A percentile compares a stretch with the other conserved stretches of the same genome.
Conservation (phyloP, 2,797 vertebrate genomes). For the Cyprinodon diabolis region DNA sequence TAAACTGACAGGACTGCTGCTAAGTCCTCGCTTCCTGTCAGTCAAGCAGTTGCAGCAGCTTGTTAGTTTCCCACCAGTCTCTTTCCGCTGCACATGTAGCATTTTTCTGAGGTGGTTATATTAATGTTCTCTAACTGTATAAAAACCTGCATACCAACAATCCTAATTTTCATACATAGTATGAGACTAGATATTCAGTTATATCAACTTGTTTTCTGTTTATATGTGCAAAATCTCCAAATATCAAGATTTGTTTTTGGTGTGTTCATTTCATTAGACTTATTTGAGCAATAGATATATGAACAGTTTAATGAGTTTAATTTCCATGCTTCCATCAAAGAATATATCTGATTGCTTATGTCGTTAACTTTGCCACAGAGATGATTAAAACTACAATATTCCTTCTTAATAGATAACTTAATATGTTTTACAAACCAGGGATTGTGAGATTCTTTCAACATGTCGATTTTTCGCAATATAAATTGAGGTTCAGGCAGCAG, state of each 20-base stretch:
- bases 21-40: background rate
- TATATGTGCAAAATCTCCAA: background rate
- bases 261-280: background rate
- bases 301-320: background rate
- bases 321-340: background rate
- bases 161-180: too few species aligned
- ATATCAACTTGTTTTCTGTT: background rate
- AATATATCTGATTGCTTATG: background rate
- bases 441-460: background rate
- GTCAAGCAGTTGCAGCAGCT: conserved; percentile 2
- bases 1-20: conserved; percentile 1
- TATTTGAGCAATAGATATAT: background rate
- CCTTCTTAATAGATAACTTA: background rate
- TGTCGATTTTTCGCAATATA: background rate
- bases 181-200: too few species aligned
- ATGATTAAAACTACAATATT: background rate
- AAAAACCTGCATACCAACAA: too few species aligned
- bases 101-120: too few species aligned
- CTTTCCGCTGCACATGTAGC: background rate
- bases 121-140: too few species aligned
- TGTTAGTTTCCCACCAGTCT: background rate
- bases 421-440: background rate
- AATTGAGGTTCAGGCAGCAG: background rate
- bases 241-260: background rate
- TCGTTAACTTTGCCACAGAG: background rate